phyloP scores from a whole-genome alignment of 2,113 vertebrate genomes.

The Macquaria ambigua region DNA sequence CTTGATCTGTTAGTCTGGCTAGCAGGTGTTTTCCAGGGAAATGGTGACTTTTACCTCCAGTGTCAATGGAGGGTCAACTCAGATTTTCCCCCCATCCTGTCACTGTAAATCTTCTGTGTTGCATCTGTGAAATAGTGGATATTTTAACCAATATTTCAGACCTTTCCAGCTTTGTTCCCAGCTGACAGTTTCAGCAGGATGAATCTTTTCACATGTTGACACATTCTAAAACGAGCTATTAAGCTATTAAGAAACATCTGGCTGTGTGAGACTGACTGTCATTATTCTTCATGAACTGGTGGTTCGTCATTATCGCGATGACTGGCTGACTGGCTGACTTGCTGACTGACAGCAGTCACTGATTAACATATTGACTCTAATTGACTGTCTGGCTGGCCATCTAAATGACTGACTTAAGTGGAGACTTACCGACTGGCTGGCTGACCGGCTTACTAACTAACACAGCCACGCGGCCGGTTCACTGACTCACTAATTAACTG shows the following conservation, averaged over 20 bases:
- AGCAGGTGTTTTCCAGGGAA: constrained; percentile 59
- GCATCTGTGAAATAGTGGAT: not conserved
- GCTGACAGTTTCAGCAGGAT: constrained; percentile 14
- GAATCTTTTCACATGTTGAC: constrained; percentile 39
- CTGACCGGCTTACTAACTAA: constrained; percentile 61
- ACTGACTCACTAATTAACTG: constrained; percentile 73
- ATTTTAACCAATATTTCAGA: not conserved
- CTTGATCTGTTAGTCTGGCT: constrained; percentile 56
- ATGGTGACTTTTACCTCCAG: constrained; percentile 35
- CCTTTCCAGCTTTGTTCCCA: constrained; percentile 19
- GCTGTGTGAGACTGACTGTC: constrained; percentile 54
- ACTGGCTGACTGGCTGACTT: constrained; percentile 41
- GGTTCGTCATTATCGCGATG: constrained; percentile 60
- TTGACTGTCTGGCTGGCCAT: constrained; percentile 71
- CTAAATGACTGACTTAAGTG: constrained; percentile 70
- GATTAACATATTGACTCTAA: constrained; percentile 80
- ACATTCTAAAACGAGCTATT: constrained; percentile 23
- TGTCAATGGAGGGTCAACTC: constrained; percentile 16
- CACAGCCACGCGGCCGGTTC: constrained; percentile 42
- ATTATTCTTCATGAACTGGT: constrained; percentile 58
- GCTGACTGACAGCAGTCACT: constrained; percentile 73
- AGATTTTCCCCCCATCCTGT: not conserved
- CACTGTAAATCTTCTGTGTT: not conserved
- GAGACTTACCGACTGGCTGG: constrained; percentile 59
- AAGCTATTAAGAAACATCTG: constrained; percentile 53